Percentiles rank a stretch among this genome's conserved stretches.
These are phyloP conservation scores for Doris montereyensis DNA, from an alignment of 2,888 invertebrate genomes.

Conservation along the genomic window DNA sequence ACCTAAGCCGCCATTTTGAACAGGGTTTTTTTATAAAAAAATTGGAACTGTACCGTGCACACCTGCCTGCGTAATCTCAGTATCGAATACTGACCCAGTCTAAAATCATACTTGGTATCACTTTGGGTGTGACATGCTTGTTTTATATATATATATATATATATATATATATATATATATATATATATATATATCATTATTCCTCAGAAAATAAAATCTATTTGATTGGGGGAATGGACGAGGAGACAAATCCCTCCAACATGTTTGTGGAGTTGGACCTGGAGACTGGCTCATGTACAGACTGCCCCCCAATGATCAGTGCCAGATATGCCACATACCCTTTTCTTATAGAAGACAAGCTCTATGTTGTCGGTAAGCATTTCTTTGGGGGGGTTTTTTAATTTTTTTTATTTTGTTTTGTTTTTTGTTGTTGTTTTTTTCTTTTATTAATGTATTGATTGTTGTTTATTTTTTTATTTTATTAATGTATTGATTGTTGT, in stretches of 20 bases:
- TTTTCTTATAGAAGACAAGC: slow-evolving; percentile 63
- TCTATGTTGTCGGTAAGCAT: slow-evolving; percentile 69
- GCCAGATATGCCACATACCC: slow-evolving; percentile 68
- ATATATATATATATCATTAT: background rate
- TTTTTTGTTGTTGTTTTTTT: too few species aligned
- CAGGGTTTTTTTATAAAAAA: too few species aligned
- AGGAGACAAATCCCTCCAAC: slow-evolving; percentile 66
- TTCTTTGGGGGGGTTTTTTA: background rate
- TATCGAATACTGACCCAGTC: too few species aligned
- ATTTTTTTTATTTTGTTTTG: too few species aligned
- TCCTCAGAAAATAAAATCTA: slow-evolving; percentile 65
- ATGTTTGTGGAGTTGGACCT: slow-evolving; percentile 61
- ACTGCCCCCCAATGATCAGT: slow-evolving; percentile 62
- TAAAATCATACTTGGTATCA: too few species aligned
- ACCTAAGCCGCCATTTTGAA: too few species aligned
- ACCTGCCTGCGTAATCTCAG: too few species aligned
- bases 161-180: background rate
- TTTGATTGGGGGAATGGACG: slow-evolving; percentile 67
- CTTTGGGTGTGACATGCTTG: too few species aligned
- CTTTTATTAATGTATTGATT: too few species aligned
- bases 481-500: too few species aligned
- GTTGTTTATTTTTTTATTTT: too few species aligned
- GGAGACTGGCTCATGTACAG: slow-evolving; percentile 62
- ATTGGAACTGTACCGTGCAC: too few species aligned
- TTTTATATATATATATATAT: background rate